Evolutionary conservation across 35 echinoderm and acorn worm species (phyloP), one percentile per base, ranked within the genome.

Genomic region (Eucidaris tribuloides): DNA sequence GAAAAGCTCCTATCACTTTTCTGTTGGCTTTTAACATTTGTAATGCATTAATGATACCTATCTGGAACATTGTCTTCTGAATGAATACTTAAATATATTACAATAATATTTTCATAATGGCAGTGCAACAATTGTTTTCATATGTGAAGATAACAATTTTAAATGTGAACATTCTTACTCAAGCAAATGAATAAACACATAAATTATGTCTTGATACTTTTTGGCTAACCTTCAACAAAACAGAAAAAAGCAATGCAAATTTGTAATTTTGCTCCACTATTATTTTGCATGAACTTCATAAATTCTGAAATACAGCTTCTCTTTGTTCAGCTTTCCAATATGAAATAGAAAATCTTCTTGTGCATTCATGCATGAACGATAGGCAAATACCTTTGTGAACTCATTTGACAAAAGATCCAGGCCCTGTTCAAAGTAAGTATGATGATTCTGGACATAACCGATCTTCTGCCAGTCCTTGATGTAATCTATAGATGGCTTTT

Each of bases 341-440:
- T 50, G 25, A 46, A 56, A 56, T 14, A 13, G 27, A 65, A 65
- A 65, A 65, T 31, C 29, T 9, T 31, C 29, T 17, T 17, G 13
- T 29, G 7, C 6, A 17, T 65, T 9, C 28, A 17, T 17, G 17
- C 62, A 7, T 65, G 9, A n/a, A n/a, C 29, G 7, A 29, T 9
- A 65, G 17, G 3, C 33, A 39, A 31, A 68, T 54, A 88, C 85
- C 70, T 46, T 88, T 65, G 37, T 48, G 43, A 88, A 88, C n/a
- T 68, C 77, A 52, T 65, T 81, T 38, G 78, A 59, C 15, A 88
- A 45, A 18, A 83, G 59, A 42, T 32, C 39, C 31, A 36, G 33
- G 17, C 85, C 55, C 42, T 65, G 77, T 22, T 15, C 36, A 23
- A 46, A 33, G 37, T 13, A 58, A n/a, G 46, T 20, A 11, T n/a